Conservation (phyloP, 1,140 invertebrate genomes). For the Cataglyphis hispanica region DNA sequence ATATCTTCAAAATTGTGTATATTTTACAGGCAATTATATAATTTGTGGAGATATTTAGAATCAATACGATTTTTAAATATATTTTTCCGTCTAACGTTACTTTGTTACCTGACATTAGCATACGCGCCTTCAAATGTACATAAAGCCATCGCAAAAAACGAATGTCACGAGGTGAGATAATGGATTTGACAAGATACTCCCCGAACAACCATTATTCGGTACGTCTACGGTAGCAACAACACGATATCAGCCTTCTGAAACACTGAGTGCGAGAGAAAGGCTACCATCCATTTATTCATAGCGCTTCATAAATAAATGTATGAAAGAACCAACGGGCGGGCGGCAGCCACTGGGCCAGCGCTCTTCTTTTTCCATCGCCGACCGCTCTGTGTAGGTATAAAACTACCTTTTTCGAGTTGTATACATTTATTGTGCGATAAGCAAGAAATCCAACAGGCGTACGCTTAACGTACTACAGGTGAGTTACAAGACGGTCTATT, state of each 20-base stretch:
- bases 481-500: conserved; percentile 63
- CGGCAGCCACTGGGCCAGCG: conserved; percentile 71
- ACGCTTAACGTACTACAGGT: conserved; percentile 59
- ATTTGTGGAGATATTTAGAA: neutral
- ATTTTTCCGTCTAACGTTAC: neutral
- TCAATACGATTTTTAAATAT: conserved; percentile 22
- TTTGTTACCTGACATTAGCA: conserved; percentile 22
- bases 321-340: conserved; percentile 78
- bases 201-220: conserved; percentile 80
- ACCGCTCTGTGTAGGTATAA: conserved; percentile 55
- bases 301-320: conserved; percentile 86
- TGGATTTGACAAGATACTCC: conserved; percentile 78
- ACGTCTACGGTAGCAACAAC: conserved; percentile 79
- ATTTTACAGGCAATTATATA: neutral
- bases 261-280: conserved; percentile 77
- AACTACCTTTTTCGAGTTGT: conserved; percentile 70
- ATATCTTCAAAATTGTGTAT: neutral
- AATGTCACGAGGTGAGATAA: conserved; percentile 64
- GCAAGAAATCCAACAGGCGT: conserved; percentile 72
- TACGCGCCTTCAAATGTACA: conserved; percentile 32
- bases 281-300: conserved; percentile 86
- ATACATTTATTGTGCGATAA: conserved; percentile 77
- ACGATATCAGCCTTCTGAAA: conserved; percentile 79
- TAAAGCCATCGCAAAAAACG: conserved; percentile 33
- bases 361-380: conserved; percentile 68